Conservation (phyloP, 2,888 invertebrate genomes). For the Lepidocyrtoides sp. region DNA sequence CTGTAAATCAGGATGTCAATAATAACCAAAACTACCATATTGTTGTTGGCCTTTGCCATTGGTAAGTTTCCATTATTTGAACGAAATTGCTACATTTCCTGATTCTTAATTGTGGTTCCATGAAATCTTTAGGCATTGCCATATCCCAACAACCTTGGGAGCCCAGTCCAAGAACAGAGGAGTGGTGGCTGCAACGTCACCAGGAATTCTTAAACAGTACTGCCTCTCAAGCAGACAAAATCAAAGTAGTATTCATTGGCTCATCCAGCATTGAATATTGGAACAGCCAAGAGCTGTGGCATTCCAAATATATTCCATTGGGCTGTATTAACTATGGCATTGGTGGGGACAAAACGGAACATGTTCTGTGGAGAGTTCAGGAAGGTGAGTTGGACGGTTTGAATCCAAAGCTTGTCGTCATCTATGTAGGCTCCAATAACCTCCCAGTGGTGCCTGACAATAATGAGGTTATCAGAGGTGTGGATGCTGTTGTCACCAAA, state of each 20-base stretch:
- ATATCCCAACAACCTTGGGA: constrained; percentile 68
- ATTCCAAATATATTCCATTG: constrained; percentile 95
- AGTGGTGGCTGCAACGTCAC: constrained; percentile 66
- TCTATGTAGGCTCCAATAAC: constrained; percentile 69
- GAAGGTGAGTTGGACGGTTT: constrained; percentile 96
- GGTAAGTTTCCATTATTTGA: background rate
- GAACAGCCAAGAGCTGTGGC: constrained; percentile 90
- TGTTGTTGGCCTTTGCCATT: background rate
- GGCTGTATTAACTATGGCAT: constrained; percentile 97
- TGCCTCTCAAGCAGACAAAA: constrained; percentile 7
- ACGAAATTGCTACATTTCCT: background rate
- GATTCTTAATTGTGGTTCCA: too few relatives aligned
- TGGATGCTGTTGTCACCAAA: constrained; percentile 19
- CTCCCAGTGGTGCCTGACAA: constrained; percentile 15
- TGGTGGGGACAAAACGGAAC: constrained; percentile 91
- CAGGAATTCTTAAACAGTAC: constrained; percentile 53
- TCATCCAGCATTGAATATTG: constrained; percentile 75
- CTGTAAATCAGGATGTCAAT: background rate
- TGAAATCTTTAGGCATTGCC: background rate
- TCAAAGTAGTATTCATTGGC: constrained; percentile 74
- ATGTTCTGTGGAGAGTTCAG: constrained; percentile 95
- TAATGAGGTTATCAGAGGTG: constrained; percentile 67
- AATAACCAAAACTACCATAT: background rate
- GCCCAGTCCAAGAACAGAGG: constrained; percentile 55
- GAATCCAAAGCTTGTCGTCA: constrained; percentile 90